Conservation (phyloP, 1,140 invertebrate species). For the Sogatella furcifera region DNA sequence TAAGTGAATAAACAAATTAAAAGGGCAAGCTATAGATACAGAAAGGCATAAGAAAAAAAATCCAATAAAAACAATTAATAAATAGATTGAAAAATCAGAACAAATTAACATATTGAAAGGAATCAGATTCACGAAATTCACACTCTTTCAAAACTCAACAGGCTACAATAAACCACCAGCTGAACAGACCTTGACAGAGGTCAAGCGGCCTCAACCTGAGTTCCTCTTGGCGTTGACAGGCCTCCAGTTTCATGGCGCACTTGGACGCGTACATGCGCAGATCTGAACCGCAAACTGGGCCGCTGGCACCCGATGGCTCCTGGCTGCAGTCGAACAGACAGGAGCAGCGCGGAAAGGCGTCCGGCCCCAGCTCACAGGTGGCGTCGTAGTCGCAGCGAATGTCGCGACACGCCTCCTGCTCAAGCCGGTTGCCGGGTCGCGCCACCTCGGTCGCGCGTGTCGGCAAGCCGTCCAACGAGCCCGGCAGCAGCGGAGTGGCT, state of each 20-base stretch:
- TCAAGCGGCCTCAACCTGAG: constrained; percentile 64
- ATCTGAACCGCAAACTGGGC: constrained; percentile 73
- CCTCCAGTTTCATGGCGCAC: constrained; percentile 77
- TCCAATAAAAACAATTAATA: too few species aligned
- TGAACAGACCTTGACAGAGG: constrained; percentile 60
- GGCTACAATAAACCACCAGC: too few species aligned
- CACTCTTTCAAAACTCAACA: too few species aligned
- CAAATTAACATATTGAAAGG: too few species aligned
- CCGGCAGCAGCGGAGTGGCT: constrained; percentile 12
- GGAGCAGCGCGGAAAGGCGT: constrained; percentile 63
- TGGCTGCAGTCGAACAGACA: constrained; percentile 58
- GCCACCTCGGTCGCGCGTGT: background rate
- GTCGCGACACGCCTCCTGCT: constrained; percentile 57
- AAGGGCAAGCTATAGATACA: too few species aligned
- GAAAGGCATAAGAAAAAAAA: too few species aligned
- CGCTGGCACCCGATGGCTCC: constrained; percentile 42
- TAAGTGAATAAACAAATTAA: too few species aligned
- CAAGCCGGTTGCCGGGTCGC: constrained; percentile 6
- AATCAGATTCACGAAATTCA: too few species aligned
- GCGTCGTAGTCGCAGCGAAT: constrained; percentile 76
- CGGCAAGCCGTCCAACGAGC: constrained; percentile 2
- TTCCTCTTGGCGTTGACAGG: constrained; percentile 72
- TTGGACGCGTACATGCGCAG: constrained; percentile 66
- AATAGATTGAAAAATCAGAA: too few species aligned
- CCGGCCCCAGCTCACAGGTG: constrained; percentile 63